A percentile compares a stretch with the other conserved stretches of the same genome.
Evolutionary conservation across 2,113 vertebrate genomes (phyloP).

Genomic region (Balaeniceps rex): DNA sequence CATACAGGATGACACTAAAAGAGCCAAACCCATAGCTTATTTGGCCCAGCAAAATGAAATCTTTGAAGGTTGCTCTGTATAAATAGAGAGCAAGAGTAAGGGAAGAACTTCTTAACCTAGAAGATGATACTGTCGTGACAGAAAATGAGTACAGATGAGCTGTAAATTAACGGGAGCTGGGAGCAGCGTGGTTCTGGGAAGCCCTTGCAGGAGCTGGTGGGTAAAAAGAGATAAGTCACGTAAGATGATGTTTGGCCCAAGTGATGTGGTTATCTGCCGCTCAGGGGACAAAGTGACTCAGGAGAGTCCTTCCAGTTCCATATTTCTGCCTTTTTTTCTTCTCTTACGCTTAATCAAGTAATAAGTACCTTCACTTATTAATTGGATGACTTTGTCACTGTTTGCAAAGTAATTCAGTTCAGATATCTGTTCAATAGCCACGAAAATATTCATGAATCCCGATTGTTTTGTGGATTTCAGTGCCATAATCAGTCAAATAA

Average conservation of each 20-base stretch:
- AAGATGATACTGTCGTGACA: not conserved
- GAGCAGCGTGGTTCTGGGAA: not conserved
- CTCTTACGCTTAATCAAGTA: not conserved
- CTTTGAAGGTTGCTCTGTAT: not conserved
- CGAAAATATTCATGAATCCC: constrained; percentile 27
- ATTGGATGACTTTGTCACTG: constrained; percentile 4
- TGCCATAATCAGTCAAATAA: constrained; percentile 36
- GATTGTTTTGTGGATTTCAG: constrained; percentile 37
- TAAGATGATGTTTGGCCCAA: not conserved
- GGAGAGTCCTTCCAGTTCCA: not conserved
- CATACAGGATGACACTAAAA: not conserved
- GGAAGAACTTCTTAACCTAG: not conserved
- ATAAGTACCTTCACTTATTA: not conserved
- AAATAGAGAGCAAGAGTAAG: not conserved
- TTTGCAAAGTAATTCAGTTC: constrained; percentile 11
- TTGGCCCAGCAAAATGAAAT: not conserved
- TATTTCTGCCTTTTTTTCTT: not conserved
- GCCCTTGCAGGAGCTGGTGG: not conserved
- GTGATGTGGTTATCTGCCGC: not conserved
- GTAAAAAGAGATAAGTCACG: not conserved
- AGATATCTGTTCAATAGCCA: not conserved
- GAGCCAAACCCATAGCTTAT: not conserved
- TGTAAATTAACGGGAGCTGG: not conserved
- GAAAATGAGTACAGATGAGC: not conserved
- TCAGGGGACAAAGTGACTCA: not conserved